Base-by-base conservation (phyloP, 2,888 invertebrate species). In the Copidosoma aretas region DNA sequence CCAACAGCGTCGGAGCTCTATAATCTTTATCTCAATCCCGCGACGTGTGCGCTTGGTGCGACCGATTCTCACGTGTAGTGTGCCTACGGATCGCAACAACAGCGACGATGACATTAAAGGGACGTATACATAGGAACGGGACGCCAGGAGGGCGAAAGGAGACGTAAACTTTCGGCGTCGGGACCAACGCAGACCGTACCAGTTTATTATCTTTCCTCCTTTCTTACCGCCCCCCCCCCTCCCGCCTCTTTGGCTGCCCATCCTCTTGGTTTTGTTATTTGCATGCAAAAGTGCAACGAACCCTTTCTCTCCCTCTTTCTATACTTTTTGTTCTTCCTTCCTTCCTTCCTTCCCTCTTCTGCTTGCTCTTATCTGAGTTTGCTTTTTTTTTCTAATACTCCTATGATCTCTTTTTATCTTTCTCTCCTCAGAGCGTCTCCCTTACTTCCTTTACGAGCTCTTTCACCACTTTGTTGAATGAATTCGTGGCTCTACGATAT, bases 21-120 rank as follows among this genome's bases (percentile, higher is more conserved):
- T 74, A 77, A 78, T 78, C 76, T 77, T 75, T 76, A 77, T 78
- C 78, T 78, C 77, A 78, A 77, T 78, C 75, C 74, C 72, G 32
- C 32, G 32, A 32, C 32, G 32, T 32, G 32, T 32, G 32, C 32
- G 32, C 32, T 32, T 17, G 43, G 66, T 72, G 68, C 74, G 73
- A 64, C 73, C 72, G 75, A 77, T 76, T 76, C 71, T 71, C 68
- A 61, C 61, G 64, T 61, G 68, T 43, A 12, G 8, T 8, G 1
- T 58, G 61, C n/a, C 39, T 49, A 46, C 54, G 49, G 52, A 60
- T 53, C 4, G 32, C 60, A 41, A 59, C 39, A 25, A 46, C 21
- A 39, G 62, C 60, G 51, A 59, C 39, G 43, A 46, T 17, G 49
- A 67, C 32, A 19, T n/a, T 25, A 46, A 59, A 43, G 58, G 24